Evolutionary conservation across 1,140 invertebrate genomes (phyloP), one percentile per base, ranked within the genome.

Genomic region (Mizuhopecten yessoensis): DNA sequence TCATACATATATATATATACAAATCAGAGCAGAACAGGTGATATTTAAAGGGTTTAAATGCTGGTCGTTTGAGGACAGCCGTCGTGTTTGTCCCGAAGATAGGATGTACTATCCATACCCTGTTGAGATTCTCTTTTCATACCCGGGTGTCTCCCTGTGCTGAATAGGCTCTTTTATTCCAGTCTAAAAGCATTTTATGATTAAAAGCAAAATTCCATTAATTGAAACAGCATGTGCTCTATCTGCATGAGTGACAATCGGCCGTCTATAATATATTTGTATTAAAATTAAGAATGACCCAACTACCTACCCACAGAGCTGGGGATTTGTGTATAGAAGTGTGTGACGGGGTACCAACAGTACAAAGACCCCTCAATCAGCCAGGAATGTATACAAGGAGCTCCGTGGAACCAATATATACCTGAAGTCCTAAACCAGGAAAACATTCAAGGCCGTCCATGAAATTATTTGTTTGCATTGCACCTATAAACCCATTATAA

Each of bases 121-220:
- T 75, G 57, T n/a, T 23, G 57, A 75, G 57, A 75, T 75, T 45
- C 57, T n/a, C n/a, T 75, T 75, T 75, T n/a, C 57, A 75, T 75
- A 75, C 57, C n/a, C 9, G 57, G 57, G 57, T 17, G 17, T 75
- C 17, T 75, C 57, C 29, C 57, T n/a, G 57, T 75, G 15, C 57
- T 75, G 23, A 75, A 75, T 29, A 75, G 23, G 5, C 57, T 5
- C 17, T 75, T 75, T 75, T 75, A 29, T 75, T n/a, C n/a, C 20
- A 9, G 57, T 75, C 57, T 75, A 75, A 75, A 75, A 75, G 57
- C 23, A 29, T 75, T 29, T 75, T 20, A 7, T 75, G 57, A 75
- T 75, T 75, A n/a, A 75, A 75, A 75, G 57, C 29, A 29, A 75
- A 75, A 75, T 75, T 75, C 57, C 57, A 75, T 75, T 75, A 75